These are phyloP conservation scores for Aythya baeri DNA, from an alignment of 2,113 vertebrate genomes.

Conservation along the genomic window DNA sequence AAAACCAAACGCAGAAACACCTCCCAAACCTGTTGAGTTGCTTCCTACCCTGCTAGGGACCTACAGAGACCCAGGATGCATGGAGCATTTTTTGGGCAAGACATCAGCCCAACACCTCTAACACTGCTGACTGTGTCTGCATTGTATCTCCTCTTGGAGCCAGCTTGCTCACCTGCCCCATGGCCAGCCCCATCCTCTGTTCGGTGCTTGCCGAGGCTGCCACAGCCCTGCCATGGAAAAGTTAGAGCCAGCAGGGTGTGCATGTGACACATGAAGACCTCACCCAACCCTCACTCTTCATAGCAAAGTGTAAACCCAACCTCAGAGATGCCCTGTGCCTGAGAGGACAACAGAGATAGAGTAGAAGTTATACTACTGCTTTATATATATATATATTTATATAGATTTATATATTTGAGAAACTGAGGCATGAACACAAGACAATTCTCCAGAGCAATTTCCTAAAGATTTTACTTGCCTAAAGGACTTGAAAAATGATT, in stretches of 20 bases:
- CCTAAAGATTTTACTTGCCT: neutral
- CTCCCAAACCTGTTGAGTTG: constrained; percentile 15
- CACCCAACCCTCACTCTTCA: neutral
- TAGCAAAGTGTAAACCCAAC: neutral
- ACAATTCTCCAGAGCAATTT: neutral
- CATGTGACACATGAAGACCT: neutral
- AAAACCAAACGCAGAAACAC: neutral
- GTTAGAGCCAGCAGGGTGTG: rapidly evolving
- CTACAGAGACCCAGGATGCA: rapidly evolving
- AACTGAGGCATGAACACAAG: neutral
- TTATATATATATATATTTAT: too few relatives aligned
- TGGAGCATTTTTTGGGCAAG: rapidly evolving
- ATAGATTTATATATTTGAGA: neutral
- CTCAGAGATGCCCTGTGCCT: neutral
- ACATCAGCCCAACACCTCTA: neutral
- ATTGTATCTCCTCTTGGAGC: neutral
- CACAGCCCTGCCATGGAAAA: rapidly evolving
- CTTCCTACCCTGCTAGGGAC: neutral
- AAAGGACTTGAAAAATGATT: neutral
- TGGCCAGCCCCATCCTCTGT: rapidly evolving
- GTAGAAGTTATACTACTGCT: neutral
- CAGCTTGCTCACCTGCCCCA: too few relatives aligned
- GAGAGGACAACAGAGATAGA: neutral
- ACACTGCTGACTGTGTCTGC: rapidly evolving
- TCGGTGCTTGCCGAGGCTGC: neutral